Evolutionary conservation across 2,797 vertebrate genomes (phyloP).

Genomic region (Sebastes vulpes): DNA sequence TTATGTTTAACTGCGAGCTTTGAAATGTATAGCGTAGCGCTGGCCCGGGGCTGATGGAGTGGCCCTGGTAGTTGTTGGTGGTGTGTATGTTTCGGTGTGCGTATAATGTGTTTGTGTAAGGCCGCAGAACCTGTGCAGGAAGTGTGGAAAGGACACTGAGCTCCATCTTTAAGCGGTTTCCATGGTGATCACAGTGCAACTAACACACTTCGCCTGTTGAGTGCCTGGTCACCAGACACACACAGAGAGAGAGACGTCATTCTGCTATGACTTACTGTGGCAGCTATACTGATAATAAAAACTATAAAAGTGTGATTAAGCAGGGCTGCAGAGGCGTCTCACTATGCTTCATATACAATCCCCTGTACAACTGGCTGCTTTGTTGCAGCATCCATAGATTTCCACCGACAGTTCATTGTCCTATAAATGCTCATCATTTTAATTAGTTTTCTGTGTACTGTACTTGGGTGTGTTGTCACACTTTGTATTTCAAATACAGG

Average conservation of each 20-base stretch:
- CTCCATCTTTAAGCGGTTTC: slow-evolving; percentile 26
- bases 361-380: no score
- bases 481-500: background rate
- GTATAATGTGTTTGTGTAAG: slow-evolving; percentile 17
- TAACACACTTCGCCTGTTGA: background rate
- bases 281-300: background rate
- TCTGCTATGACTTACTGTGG: background rate
- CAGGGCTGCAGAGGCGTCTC: background rate
- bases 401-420: background rate
- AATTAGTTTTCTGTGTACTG: background rate
- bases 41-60: slow-evolving; percentile 69
- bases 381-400: background rate
- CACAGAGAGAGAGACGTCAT: background rate
- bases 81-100: slow-evolving; percentile 39
- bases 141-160: slow-evolving; percentile 1
- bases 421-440: background rate
- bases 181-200: background rate
- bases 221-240: background rate
- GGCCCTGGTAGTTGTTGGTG: slow-evolving; percentile 43
- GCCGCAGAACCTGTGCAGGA: slow-evolving; percentile 19
- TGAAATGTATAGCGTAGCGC: slow-evolving; percentile 79
- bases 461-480: background rate
- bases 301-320: background rate
- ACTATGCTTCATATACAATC: no score
- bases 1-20: slow-evolving; percentile 78